These are phyloP conservation scores for Ctena decussata DNA, from an alignment of 2,888 invertebrate genomes.

Conservation along the genomic window DNA sequence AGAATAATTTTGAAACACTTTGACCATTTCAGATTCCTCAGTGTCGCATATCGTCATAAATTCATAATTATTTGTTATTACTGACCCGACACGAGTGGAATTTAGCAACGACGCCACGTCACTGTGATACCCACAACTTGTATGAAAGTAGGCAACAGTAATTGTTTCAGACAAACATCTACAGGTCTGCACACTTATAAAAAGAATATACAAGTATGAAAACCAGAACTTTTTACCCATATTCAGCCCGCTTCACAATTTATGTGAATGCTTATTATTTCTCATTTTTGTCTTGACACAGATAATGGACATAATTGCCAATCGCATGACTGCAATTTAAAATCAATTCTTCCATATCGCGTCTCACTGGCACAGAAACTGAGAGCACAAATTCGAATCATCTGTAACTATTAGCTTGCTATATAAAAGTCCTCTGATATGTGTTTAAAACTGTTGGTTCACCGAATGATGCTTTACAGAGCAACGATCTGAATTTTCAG, in stretches of 20 bases:
- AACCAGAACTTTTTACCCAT: background rate
- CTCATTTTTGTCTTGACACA: too few relatives aligned
- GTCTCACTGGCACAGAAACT: too few relatives aligned
- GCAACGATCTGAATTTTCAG: too few relatives aligned
- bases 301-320: too few relatives aligned
- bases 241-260: background rate
- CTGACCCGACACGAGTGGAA: background rate
- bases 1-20: background rate
- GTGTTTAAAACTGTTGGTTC: too few relatives aligned
- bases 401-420: too few relatives aligned
- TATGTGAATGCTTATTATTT: too few relatives aligned
- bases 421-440: too few relatives aligned
- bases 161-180: background rate
- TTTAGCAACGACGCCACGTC: background rate
- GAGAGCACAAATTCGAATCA: too few relatives aligned
- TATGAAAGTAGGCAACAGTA: background rate
- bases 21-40: background rate
- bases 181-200: background rate
- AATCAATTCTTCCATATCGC: too few relatives aligned
- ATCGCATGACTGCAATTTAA: too few relatives aligned
- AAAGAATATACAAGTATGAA: background rate
- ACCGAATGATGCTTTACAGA: too few relatives aligned
- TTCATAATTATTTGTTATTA: background rate
- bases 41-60: background rate
- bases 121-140: background rate